A percentile compares a stretch with the other conserved stretches of the same genome.
phyloP scores from a whole-genome alignment of 2,113 vertebrate species.

The Platycercus adscitus region DNA sequence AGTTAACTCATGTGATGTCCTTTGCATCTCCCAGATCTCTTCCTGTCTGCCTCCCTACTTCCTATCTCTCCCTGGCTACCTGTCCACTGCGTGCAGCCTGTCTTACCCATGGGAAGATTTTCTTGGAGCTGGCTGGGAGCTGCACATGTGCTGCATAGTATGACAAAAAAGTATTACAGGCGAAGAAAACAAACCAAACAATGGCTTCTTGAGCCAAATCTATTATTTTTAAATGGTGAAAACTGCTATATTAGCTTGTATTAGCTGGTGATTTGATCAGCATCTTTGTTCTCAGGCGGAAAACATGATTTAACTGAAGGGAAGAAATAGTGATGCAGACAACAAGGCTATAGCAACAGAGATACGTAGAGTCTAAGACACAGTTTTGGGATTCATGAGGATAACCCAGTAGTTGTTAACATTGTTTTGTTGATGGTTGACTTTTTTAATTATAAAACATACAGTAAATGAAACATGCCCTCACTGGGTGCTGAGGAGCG shows the following conservation, averaged over 20 bases:
- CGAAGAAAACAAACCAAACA: background rate
- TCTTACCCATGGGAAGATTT: background rate
- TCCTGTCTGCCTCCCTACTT: background rate
- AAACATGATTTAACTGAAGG: background rate
- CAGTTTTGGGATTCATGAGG: fast-evolving
- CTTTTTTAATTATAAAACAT: background rate
- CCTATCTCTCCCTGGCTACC: background rate
- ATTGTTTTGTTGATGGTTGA: background rate
- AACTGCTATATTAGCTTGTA: background rate
- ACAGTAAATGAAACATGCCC: background rate
- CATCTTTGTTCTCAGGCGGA: background rate
- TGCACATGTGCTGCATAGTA: fast-evolving
- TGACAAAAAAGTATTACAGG: background rate
- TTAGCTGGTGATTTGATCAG: background rate
- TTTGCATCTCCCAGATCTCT: background rate
- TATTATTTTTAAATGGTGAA: background rate
- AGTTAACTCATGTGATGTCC: background rate
- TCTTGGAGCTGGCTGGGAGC: background rate
- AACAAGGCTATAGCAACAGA: background rate
- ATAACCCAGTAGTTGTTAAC: background rate
- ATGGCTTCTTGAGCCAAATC: background rate
- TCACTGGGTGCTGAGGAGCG: background rate
- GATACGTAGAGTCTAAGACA: background rate
- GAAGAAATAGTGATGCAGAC: background rate
- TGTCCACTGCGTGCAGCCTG: background rate